Conservation (phyloP, 2,797 vertebrate species). For the Argya squamiceps region DNA sequence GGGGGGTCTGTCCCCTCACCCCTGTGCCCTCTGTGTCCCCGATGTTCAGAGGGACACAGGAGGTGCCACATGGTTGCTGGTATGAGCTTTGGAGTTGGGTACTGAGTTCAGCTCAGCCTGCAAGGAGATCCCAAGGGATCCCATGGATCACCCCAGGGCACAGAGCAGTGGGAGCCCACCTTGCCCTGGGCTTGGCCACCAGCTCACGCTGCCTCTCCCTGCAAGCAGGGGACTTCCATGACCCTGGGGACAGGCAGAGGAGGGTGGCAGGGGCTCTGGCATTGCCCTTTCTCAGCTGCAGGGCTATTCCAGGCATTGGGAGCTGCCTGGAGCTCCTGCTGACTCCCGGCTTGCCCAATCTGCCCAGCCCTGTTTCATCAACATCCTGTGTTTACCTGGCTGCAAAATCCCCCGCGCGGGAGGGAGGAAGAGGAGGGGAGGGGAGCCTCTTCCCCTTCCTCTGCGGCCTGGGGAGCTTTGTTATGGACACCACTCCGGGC, state of each 20-base stretch:
- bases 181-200: not conserved
- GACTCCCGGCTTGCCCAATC: not conserved
- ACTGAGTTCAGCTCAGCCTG: not conserved
- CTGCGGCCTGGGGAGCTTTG: not conserved
- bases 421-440: constrained; percentile 33
- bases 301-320: rapidly evolving
- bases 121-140: not conserved
- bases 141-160: rapidly evolving
- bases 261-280: not conserved
- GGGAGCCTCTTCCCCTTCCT: constrained; percentile 10
- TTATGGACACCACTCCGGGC: rapidly evolving
- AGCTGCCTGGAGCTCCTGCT: not conserved
- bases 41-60: not conserved
- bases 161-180: not conserved
- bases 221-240: not conserved
- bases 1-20: not conserved
- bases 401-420: not conserved
- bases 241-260: not conserved
- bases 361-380: not conserved
- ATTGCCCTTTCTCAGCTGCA: rapidly evolving
- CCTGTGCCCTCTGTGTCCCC: rapidly evolving
- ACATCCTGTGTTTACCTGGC: constrained; percentile 64
- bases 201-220: not conserved
- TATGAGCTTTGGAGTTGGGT: not conserved
- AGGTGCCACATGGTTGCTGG: not conserved